Evolutionary conservation across 1,140 invertebrate species (phyloP), one percentile per base, ranked within the genome.

Genomic region (Macrobrachium nipponense): DNA sequence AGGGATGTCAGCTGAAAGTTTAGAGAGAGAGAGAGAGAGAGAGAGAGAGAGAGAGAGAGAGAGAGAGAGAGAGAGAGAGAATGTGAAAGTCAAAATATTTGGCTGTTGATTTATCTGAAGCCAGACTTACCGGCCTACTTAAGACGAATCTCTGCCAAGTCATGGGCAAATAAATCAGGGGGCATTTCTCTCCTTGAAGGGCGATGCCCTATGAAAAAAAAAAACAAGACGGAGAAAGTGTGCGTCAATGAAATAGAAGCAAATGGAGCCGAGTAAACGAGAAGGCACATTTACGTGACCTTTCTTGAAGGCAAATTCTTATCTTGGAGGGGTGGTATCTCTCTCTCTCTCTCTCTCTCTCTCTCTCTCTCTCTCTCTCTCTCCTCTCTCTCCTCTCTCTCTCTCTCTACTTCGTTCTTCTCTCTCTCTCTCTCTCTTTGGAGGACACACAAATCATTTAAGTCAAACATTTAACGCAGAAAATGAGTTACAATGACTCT

Each of bases 21-120:
- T 44, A 77, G 75, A 77, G 75, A 77, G 75, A 77, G 75, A 77
- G 76, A 78, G 76, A 78, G 76, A 78, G 76, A 78, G 76, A 78
- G 76, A 78, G 76, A 78, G 76, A 78, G 76, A 78, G 76, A 78
- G 76, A 78, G 76, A 78, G 76, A 78, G 76, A 78, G 76, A 78
- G 76, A 78, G 76, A 78, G 76, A 78, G 76, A 78, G 76, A 78
- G 76, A 78, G 51, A 59, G 44, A 78, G 27, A 2, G 27, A 36
- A 36, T 36, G 27, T 36, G 27, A 36, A 36, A 36, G 27, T 36
- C 27, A 36, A 36, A 36, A 36, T 36, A 36, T 36, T 36, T 36
- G 4, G 27, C 4, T 36, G 27, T 36, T 36, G 27, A 36, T 36
- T 36, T 36, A 36, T 36, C 27, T 36, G 27, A 36, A 36, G 27